These are phyloP conservation scores for Chaenodraco wilsoni DNA, from an alignment of 2,797 vertebrate species.

Conservation along the genomic window DNA sequence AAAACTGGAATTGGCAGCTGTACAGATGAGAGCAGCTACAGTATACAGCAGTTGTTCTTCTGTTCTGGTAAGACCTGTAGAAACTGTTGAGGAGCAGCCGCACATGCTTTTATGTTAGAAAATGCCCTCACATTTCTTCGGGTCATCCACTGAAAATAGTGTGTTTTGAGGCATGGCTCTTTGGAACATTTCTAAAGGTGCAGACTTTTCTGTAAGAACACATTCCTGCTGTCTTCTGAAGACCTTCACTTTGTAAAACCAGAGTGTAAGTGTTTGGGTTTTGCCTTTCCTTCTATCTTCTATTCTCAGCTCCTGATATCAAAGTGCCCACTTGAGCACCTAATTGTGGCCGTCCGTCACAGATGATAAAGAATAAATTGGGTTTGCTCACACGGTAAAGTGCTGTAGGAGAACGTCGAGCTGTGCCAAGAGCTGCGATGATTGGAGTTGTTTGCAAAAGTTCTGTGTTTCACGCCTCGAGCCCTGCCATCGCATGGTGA, in stretches of 20 bases:
- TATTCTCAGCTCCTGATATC: background rate
- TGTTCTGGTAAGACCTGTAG: background rate
- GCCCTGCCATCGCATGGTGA: slow-evolving; percentile 40
- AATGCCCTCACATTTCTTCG: background rate
- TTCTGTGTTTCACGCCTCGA: slow-evolving; percentile 40
- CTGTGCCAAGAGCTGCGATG: slow-evolving; percentile 3
- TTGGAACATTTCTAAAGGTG: slow-evolving; percentile 16
- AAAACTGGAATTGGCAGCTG: slow-evolving; percentile 1
- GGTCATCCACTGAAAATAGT: slow-evolving; percentile 1
- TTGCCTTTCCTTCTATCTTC: slow-evolving; percentile 11
- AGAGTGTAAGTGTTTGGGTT: background rate
- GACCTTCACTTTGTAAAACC: slow-evolving; percentile 2
- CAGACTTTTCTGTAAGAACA: slow-evolving; percentile 5
- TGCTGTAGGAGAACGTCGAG: slow-evolving; percentile 22
- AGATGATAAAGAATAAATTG: slow-evolving; percentile 33
- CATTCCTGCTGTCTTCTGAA: slow-evolving; percentile 1
- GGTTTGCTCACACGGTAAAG: slow-evolving; percentile 11
- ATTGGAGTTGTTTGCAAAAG: slow-evolving; percentile 46
- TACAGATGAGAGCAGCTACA: background rate
- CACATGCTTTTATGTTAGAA: slow-evolving; percentile 18
- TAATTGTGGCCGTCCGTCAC: slow-evolving; percentile 16
- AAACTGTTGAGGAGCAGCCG: background rate
- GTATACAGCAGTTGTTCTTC: background rate
- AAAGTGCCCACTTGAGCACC: slow-evolving; percentile 20
- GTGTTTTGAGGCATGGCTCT: background rate